Base-by-base conservation (phyloP, 2,888 invertebrate species). In the Drosophila yooni region DNA sequence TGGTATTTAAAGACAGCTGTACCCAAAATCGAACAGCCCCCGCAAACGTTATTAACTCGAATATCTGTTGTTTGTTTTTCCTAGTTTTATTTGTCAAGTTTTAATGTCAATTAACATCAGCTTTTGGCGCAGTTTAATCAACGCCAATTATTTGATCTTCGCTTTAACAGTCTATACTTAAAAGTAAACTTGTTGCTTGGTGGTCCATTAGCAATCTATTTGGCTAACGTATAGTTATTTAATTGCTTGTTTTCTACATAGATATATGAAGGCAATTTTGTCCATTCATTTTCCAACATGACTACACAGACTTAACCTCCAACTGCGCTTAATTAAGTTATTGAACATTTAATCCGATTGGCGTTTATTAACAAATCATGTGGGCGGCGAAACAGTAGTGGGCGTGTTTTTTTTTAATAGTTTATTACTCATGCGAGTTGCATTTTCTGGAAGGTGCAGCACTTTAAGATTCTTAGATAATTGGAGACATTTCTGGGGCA, bases 81-180 rank as follows among this genome's bases (percentile, higher is more conserved):
- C 27, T 53, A 27, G 18, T 51, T 59, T 6, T 18, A 3, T 43
- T 27, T 21, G 21, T 21, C 21, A 21, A 21, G 21, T 38, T 86
- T 82, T 86, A 86, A 90, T 88, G 89, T 81, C 87, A 90, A 83
- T 83, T 83, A 89, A 81, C 69, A 68, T 60, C 71, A 61, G 69
- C 63, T 74, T 81, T 79, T 79, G 76, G 79, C 67, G 74, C 52
- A 31, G 66, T 75, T 87, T 60, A 86, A 82, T 82, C 71, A 79
- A 66, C 65, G 56, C 61, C 73, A 81, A 74, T 82, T 88, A 88
- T 79, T 68, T 68, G 69, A 54, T 70, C 69, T 68, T 68, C 67
- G 54, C 53, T 50, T 33, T 61, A 81, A 65, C 60, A 34, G 33
- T n/a, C n/a, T n/a, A n/a, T n/a, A n/a, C n/a, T n/a, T n/a, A n/a